Evolutionary conservation across 2,888 invertebrate species (phyloP).

Genomic region (Mamestra brassicae): DNA sequence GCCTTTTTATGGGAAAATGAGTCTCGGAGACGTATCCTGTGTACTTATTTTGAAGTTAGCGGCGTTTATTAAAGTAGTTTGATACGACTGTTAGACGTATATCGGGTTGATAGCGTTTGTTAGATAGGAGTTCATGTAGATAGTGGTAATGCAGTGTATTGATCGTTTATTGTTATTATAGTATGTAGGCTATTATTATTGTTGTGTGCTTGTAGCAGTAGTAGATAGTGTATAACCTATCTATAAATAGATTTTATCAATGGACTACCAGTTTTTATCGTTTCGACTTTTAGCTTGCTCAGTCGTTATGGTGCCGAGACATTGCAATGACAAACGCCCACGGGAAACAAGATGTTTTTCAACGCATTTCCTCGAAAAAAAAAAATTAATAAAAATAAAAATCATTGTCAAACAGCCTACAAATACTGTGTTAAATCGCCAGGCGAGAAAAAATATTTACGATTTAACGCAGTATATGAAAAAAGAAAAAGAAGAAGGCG

Average conservation of each 20-base stretch:
- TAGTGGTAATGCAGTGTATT: slow-evolving; percentile 13
- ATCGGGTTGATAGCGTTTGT: slow-evolving; percentile 26
- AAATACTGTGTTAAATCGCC: too few species aligned
- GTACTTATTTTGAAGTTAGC: slow-evolving; percentile 37
- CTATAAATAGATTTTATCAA: neutral
- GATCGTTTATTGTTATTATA: slow-evolving; percentile 24
- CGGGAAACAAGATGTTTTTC: too few species aligned
- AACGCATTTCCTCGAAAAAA: too few species aligned
- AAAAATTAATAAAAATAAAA: too few species aligned
- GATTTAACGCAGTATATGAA: too few species aligned
- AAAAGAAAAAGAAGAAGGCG: too few species aligned
- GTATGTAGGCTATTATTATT: neutral
- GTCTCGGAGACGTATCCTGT: slow-evolving; percentile 34
- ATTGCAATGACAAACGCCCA: too few species aligned
- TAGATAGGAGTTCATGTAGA: slow-evolving; percentile 27
- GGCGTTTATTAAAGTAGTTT: slow-evolving; percentile 46
- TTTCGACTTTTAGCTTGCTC: neutral
- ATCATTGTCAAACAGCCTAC: too few species aligned
- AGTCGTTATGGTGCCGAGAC: neutral
- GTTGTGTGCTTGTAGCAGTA: neutral
- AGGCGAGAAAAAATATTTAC: too few species aligned
- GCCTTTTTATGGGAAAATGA: slow-evolving; percentile 49
- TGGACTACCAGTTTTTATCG: neutral
- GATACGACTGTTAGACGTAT: slow-evolving; percentile 9
- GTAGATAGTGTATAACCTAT: neutral